Conservation (phyloP, 2,888 invertebrate genomes). For the Aelia acuminata region DNA sequence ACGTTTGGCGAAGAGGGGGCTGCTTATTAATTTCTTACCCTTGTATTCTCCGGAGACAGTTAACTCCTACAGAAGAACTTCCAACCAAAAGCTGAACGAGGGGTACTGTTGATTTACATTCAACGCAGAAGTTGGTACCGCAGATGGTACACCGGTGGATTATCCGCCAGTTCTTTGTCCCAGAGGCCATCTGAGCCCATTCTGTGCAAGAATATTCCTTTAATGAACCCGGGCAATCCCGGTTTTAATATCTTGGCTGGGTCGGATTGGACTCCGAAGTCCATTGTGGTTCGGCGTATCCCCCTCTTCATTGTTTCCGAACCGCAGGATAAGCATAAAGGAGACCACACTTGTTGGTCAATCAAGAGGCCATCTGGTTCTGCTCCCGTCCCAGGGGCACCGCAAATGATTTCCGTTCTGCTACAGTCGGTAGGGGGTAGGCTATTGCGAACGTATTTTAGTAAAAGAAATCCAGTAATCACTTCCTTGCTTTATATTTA, state of each 20-base stretch:
- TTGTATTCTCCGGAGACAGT: not conserved
- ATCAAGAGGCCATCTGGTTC: slow-evolving; percentile 47
- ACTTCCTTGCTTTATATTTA: too few species aligned
- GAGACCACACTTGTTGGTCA: slow-evolving; percentile 36
- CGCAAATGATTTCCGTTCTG: not conserved
- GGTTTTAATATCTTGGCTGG: slow-evolving; percentile 50
- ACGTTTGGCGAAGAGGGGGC: not conserved
- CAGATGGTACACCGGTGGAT: slow-evolving; percentile 12
- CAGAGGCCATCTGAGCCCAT: slow-evolving; percentile 32
- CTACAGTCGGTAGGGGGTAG: not conserved
- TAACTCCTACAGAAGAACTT: slow-evolving; percentile 19
- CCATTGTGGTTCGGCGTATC: slow-evolving; percentile 14
- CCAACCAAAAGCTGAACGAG: not conserved
- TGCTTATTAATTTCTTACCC: slow-evolving; percentile 22
- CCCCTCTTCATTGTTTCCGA: slow-evolving; percentile 52
- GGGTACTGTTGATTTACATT: not conserved
- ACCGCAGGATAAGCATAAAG: slow-evolving; percentile 51
- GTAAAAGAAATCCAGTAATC: not conserved
- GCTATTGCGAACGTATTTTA: not conserved
- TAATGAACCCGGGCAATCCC: slow-evolving; percentile 39
- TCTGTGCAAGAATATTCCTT: slow-evolving; percentile 31
- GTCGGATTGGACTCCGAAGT: slow-evolving; percentile 19
- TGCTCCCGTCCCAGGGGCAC: not conserved
- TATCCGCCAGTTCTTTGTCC: slow-evolving; percentile 39
- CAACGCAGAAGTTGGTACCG: slow-evolving; percentile 20